A percentile compares a stretch with the other conserved stretches of the same genome.
Conservation (phyloP, 2,888 invertebrate genomes). For the Pyrgus malvae region DNA sequence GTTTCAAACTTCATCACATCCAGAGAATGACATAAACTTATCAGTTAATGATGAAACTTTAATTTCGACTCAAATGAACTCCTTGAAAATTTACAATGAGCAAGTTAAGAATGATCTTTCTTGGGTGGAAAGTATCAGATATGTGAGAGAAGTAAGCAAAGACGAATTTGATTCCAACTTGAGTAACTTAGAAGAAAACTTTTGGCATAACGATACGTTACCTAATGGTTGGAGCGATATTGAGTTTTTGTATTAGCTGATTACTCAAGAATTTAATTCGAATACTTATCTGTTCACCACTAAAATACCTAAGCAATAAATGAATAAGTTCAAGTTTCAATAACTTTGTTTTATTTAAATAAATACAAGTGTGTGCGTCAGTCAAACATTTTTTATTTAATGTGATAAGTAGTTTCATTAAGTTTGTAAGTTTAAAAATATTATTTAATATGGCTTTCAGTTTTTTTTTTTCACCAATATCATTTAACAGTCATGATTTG, state of each 20-base stretch:
- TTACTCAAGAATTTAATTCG: too few species aligned
- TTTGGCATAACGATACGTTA: conserved; percentile 56
- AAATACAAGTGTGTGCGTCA: too few species aligned
- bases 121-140: conserved; percentile 61
- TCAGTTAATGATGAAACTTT: conserved; percentile 26
- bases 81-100: conserved; percentile 24
- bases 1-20: neutral
- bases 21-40: neutral
- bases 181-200: conserved; percentile 40
- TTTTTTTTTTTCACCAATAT: too few species aligned
- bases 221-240: conserved; percentile 48
- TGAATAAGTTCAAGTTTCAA: too few species aligned
- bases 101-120: conserved; percentile 46
- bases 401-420: too few species aligned
- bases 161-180: conserved; percentile 48
- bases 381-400: too few species aligned
- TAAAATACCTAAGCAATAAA: too few species aligned
- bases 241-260: conserved; percentile 40
- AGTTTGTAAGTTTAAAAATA: too few species aligned
- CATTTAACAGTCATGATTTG: too few species aligned
- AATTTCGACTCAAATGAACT: conserved; percentile 17
- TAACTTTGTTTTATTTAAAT: too few species aligned
- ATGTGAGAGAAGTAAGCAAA: conserved; percentile 49
- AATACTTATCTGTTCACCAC: too few species aligned
- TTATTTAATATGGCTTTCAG: too few species aligned